A percentile compares a stretch with the other conserved stretches of the same genome.
phyloP scores from a whole-genome alignment of 2,797 vertebrate genomes.

The Melopsittacus undulatus region DNA sequence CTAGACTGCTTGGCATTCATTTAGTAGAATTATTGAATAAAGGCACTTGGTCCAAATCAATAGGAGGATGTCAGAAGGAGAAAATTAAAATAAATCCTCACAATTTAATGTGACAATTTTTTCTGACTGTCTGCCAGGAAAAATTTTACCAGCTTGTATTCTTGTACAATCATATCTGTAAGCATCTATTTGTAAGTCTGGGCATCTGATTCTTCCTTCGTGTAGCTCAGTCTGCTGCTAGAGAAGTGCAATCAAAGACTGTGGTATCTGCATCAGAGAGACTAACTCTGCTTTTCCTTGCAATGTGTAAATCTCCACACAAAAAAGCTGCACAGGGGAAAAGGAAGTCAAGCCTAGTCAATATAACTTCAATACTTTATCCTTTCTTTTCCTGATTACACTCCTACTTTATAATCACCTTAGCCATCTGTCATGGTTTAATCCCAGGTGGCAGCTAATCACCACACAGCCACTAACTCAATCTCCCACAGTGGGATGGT shows the following conservation, averaged over 20 bases:
- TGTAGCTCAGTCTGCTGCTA: background rate
- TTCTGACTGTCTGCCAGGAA: background rate
- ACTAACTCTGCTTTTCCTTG: background rate
- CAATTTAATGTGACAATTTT: slow-evolving; percentile 34
- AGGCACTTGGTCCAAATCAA: slow-evolving; percentile 10
- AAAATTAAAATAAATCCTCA: slow-evolving; percentile 34
- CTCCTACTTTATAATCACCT: background rate
- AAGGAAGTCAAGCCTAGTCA: background rate
- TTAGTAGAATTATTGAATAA: slow-evolving; percentile 21
- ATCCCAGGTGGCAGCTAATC: background rate
- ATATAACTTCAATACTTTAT: background rate
- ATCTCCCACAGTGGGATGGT: background rate
- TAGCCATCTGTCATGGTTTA: background rate
- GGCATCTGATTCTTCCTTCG: background rate
- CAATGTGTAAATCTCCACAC: background rate
- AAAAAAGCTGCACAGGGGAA: background rate
- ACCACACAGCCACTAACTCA: background rate
- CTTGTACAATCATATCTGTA: background rate
- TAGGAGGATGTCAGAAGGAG: background rate
- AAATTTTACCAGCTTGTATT: background rate
- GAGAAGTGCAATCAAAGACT: background rate
- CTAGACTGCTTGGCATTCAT: background rate
- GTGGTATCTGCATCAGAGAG: background rate
- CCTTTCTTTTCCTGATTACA: background rate
- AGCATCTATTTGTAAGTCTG: background rate